Conservation (phyloP, 1,140 invertebrate species). For the Colletes latitarsis region DNA sequence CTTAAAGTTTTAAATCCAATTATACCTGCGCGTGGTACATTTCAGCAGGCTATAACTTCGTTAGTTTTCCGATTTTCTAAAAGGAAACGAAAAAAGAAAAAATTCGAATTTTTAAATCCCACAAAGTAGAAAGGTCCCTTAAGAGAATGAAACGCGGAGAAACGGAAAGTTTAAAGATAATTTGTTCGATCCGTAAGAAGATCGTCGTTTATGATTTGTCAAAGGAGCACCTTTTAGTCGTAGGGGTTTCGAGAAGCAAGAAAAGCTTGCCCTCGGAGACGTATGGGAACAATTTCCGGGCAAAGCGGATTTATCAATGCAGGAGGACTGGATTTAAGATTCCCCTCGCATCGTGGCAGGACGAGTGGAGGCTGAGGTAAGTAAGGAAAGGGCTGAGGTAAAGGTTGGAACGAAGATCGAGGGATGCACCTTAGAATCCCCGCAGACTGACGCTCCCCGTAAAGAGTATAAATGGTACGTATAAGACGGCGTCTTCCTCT, state of each 20-base stretch:
- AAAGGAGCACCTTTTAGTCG: constrained; percentile 28
- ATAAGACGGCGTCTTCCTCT: constrained; percentile 57
- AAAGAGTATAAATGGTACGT: constrained; percentile 72
- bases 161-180: constrained; percentile 54
- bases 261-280: constrained; percentile 59
- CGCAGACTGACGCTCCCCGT: constrained; percentile 65
- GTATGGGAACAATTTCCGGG: constrained; percentile 71
- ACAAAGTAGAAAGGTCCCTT: too few relatives aligned
- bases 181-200: constrained; percentile 42
- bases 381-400: constrained; percentile 32
- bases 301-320: constrained; percentile 73
- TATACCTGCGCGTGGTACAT: too few relatives aligned
- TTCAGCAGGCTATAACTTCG: too few relatives aligned
- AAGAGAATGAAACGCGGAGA: background rate
- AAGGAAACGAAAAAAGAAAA: too few relatives aligned
- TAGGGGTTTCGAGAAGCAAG: constrained; percentile 31
- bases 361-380: constrained; percentile 43
- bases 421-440: constrained; percentile 59
- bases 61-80: too few relatives aligned
- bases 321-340: constrained; percentile 69
- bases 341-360: constrained; percentile 60
- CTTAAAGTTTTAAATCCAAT: too few relatives aligned
- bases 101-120: too few relatives aligned
- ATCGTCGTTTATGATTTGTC: constrained; percentile 46
- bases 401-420: constrained; percentile 43